phyloP scores from a whole-genome alignment of 1,140 invertebrate species.

The Pinna nobilis region DNA sequence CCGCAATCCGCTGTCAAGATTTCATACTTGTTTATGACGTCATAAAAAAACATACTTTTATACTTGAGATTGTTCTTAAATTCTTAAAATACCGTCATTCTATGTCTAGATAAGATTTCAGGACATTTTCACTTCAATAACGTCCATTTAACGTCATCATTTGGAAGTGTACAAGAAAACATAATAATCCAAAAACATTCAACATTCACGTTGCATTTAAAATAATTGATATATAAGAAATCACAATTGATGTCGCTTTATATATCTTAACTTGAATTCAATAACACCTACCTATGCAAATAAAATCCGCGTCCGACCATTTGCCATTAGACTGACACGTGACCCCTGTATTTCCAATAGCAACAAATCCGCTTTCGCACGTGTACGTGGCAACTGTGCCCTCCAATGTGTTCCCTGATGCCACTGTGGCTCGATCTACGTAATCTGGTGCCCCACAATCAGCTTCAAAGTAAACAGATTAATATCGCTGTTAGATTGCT shows the following conservation, averaged over 20 bases:
- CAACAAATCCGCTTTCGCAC: not conserved
- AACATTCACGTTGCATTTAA: not conserved
- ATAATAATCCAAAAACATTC: not conserved
- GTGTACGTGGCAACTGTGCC: not conserved
- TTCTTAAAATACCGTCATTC: too few relatives aligned
- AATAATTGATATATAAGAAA: not conserved
- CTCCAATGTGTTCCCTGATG: not conserved
- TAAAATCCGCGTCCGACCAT: slow-evolving; percentile 2
- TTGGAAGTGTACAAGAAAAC: not conserved
- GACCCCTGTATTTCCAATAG: not conserved
- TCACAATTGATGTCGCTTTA: too few relatives aligned
- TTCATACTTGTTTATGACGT: not conserved
- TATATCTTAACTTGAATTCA: too few relatives aligned
- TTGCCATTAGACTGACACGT: slow-evolving; percentile 2
- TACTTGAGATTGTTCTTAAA: too few relatives aligned
- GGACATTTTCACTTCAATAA: slow-evolving; percentile 8
- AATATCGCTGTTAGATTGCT: not conserved
- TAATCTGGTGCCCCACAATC: not conserved
- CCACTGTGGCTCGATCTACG: not conserved
- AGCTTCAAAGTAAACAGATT: not conserved
- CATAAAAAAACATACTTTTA: not conserved
- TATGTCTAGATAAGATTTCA: too few relatives aligned
- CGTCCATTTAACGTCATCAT: not conserved
- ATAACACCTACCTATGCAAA: not conserved
- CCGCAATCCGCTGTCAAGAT: not conserved